Conservation (phyloP, 2,113 vertebrate species). For the Gymnocephalus cernua region DNA sequence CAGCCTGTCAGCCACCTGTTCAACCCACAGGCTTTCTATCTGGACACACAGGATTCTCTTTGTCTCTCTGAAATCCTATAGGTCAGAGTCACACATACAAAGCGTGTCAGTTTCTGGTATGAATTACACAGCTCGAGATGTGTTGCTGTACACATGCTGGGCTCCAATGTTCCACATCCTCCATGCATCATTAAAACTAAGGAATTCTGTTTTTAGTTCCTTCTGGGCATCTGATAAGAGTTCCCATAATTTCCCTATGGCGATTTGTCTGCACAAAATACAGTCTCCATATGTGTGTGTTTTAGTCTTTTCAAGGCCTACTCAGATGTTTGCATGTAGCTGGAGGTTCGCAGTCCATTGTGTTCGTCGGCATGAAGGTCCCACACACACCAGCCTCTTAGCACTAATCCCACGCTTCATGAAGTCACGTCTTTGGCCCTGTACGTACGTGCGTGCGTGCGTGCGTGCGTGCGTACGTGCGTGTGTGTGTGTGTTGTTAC, state of each 20-base stretch:
- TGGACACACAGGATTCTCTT: constrained; percentile 65
- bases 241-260: constrained; percentile 51
- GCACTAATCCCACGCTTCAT: constrained; percentile 67
- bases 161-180: constrained; percentile 67
- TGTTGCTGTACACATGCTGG: constrained; percentile 49
- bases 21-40: constrained; percentile 42
- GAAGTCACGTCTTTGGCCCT: constrained; percentile 37
- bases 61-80: constrained; percentile 70
- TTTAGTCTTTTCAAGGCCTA: constrained; percentile 14
- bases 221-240: constrained; percentile 58
- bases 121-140: constrained; percentile 61
- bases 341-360: constrained; percentile 46
- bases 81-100: constrained; percentile 64
- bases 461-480: background rate
- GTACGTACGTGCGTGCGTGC: constrained; percentile 29
- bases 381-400: constrained; percentile 40
- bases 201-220: constrained; percentile 71
- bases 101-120: constrained; percentile 62
- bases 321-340: constrained; percentile 41
- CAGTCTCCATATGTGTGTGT: constrained; percentile 25
- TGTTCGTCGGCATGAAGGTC: constrained; percentile 39
- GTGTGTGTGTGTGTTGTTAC: constrained; percentile 2
- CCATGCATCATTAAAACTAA: constrained; percentile 69
- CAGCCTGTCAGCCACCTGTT: constrained; percentile 70
- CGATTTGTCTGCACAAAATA: constrained; percentile 26